phyloP scores from a whole-genome alignment of 2,888 invertebrate species.

The Scaptodrosophila latifasciaeformis region DNA sequence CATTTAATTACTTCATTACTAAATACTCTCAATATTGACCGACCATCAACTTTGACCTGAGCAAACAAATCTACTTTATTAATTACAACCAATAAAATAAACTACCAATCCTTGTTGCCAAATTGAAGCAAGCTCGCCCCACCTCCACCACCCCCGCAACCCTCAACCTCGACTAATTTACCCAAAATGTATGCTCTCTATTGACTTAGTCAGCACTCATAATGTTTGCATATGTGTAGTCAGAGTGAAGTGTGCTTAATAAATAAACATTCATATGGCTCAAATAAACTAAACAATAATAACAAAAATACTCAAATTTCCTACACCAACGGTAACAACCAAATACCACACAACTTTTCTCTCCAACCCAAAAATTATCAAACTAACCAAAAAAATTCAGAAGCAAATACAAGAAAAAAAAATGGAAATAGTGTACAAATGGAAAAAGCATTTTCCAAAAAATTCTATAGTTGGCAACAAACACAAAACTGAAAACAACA shows the following conservation, averaged over 20 bases:
- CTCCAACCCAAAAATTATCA: no score
- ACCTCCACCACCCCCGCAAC: neutral
- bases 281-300: no score
- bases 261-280: slow-evolving; percentile 55
- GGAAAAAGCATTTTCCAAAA: slow-evolving; percentile 14
- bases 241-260: slow-evolving; percentile 38
- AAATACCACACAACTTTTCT: no score
- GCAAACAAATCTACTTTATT: neutral
- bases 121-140: neutral
- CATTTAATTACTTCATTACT: no score
- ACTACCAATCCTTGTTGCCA: slow-evolving; percentile 23
- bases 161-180: slow-evolving; percentile 18
- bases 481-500: slow-evolving; percentile 42
- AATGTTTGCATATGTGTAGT: slow-evolving; percentile 15
- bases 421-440: slow-evolving; percentile 3
- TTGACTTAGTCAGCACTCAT: slow-evolving; percentile 53
- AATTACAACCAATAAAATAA: slow-evolving; percentile 19
- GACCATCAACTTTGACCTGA: slow-evolving; percentile 40
- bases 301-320: slow-evolving; percentile 46
- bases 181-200: slow-evolving; percentile 36
- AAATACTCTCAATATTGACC: no score
- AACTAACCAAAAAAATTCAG: slow-evolving; percentile 8
- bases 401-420: neutral
- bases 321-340: slow-evolving; percentile 35
- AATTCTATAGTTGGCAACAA: slow-evolving; percentile 48